Base-by-base conservation (phyloP, 2,797 vertebrate species). In the Scarus forsteni region DNA sequence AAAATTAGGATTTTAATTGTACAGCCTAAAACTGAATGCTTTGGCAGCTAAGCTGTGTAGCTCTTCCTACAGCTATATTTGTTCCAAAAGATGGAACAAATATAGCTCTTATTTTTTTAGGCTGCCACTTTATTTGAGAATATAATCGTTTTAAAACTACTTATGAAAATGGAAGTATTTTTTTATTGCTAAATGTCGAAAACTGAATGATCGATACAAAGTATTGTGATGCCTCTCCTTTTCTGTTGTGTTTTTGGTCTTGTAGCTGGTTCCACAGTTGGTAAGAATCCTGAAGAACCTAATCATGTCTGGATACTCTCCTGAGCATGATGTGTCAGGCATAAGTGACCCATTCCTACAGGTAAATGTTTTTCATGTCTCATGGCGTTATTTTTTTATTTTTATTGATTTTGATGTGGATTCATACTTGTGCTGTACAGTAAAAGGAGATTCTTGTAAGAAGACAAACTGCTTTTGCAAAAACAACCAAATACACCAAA, bases 231-330 rank as follows among this genome's bases (percentile, higher is more conserved):
- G 16, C 51, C 14, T 71, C 6, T 59, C 67, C 56, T 77, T 59
- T 57, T 80, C n/a, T 83, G 76, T 66, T 86, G 54, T 86, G 71
- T 82, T 87, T 84, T 34, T 75, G 44, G 53, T 81, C 35, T 89
- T 89, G 5, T 95, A 99, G 98, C 95, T 99, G 85, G 98, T 99
- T 89, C 98, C 98, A 87, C 98, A 99, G 63, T 95, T 99, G 94
- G 98, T 99, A 93, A 96, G 98, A 94, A 99, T 99, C 93, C 93
- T 99, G 92, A 99, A 99, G 95, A 99, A 99, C 91, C 96, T 99
- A 84, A 99, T 99, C 90, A 99, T 99, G 98, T 99, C 98, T 81
- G 98, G 98, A 79, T 99, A 99, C 89, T 99, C 98, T 87, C 98
- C 98, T 88, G 98, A 99, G 85, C 98, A 99, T 87, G 98, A 99